These are phyloP conservation scores for Himalopsyche phryganea DNA, from an alignment of 1,140 invertebrate species.

Conservation along the genomic window DNA sequence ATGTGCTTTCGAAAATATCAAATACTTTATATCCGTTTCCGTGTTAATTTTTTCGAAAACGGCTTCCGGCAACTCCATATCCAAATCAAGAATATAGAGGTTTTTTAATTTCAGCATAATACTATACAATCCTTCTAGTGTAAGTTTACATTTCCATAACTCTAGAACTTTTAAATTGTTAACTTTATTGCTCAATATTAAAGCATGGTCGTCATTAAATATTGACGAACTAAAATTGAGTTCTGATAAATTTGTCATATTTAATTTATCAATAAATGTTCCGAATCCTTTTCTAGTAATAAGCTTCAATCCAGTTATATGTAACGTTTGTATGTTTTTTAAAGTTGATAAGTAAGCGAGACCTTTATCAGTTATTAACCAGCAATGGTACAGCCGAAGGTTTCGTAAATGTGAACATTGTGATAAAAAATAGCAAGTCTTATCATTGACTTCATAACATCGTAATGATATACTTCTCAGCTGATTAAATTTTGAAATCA, in stretches of 20 bases:
- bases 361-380: conserved; percentile 21
- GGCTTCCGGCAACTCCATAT: conserved; percentile 12
- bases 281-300: conserved; percentile 8
- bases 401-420: conserved; percentile 6
- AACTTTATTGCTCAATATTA: background rate
- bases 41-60: conserved; percentile 7
- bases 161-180: conserved; percentile 13
- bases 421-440: conserved; percentile 9
- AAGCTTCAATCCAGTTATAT: conserved; percentile 21
- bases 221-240: conserved; percentile 26
- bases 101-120: conserved; percentile 5
- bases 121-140: background rate
- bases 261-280: conserved; percentile 10
- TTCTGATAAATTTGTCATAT: conserved; percentile 10
- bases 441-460: conserved; percentile 20
- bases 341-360: conserved; percentile 1
- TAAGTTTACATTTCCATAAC: conserved; percentile 24
- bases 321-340: conserved; percentile 4
- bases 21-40: conserved; percentile 15
- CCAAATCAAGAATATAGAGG: conserved; percentile 19
- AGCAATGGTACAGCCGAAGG: conserved; percentile 23
- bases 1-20: conserved; percentile 3
- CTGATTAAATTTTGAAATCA: conserved; percentile 6
- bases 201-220: conserved; percentile 17
- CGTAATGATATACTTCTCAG: conserved; percentile 15